Conservation (phyloP, 1,140 invertebrate species). For the Drosophila prosaltans region DNA sequence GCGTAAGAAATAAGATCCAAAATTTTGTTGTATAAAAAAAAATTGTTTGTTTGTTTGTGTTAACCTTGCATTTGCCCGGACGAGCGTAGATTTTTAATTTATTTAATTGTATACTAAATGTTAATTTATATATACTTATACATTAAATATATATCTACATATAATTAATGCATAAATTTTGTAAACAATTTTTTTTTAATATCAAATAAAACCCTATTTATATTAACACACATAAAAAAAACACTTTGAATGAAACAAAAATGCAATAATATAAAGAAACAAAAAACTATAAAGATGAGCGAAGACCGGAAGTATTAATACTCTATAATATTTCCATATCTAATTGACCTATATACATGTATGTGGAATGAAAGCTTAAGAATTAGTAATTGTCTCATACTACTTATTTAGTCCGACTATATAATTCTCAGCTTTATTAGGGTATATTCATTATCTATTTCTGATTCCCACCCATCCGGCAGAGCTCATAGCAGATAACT, state of each 20-base stretch:
- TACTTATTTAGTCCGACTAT: too few relatives aligned
- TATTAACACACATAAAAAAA: slow-evolving; percentile 44
- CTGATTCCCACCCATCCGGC: not conserved
- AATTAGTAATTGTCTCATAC: too few relatives aligned
- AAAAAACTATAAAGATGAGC: not conserved
- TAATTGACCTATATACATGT: not conserved
- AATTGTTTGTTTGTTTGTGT: slow-evolving; percentile 16
- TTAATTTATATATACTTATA: slow-evolving; percentile 55
- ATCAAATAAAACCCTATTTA: slow-evolving; percentile 46
- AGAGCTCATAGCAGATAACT: not conserved
- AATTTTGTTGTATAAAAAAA: slow-evolving; percentile 20
- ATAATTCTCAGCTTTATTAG: too few relatives aligned
- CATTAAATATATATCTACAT: slow-evolving; percentile 37
- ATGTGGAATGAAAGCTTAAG: not conserved
- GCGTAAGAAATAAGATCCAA: not conserved
- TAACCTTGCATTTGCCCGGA: slow-evolving; percentile 52
- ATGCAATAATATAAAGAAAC: slow-evolving; percentile 25
- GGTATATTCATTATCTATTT: too few relatives aligned
- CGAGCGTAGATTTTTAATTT: slow-evolving; percentile 39
- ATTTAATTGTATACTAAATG: slow-evolving; percentile 72
- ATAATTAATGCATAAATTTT: slow-evolving; percentile 57
- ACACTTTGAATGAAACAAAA: slow-evolving; percentile 21
- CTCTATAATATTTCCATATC: not conserved
- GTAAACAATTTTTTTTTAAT: slow-evolving; percentile 58
- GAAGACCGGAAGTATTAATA: not conserved